phyloP scores from a whole-genome alignment of 2,113 vertebrate species.

The Syngnathoides biaculeatus region DNA sequence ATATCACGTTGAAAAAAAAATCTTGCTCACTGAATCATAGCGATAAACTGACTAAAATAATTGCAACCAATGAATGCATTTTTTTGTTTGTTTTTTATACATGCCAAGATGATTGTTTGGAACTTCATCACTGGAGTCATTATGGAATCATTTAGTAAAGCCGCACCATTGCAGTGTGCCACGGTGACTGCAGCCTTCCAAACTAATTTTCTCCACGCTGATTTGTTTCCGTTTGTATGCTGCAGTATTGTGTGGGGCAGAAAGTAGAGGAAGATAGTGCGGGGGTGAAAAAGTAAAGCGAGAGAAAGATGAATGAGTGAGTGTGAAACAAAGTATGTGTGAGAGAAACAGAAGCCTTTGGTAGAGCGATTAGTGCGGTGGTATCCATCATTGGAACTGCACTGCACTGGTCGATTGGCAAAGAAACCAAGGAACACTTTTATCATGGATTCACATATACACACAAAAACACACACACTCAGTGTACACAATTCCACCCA shows the following conservation, averaged over 20 bases:
- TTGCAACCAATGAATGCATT: constrained; percentile 20
- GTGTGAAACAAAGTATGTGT: constrained; percentile 54
- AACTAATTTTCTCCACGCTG: constrained; percentile 61
- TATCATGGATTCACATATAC: constrained; percentile 51
- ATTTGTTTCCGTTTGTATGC: constrained; percentile 70
- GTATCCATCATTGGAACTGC: constrained; percentile 63
- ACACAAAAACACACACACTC: constrained; percentile 14
- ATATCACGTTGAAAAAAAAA: no score
- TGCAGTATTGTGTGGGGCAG: constrained; percentile 31
- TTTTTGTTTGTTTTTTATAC: constrained; percentile 13
- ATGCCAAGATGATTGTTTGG: constrained; percentile 8
- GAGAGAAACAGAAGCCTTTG: constrained; percentile 64
- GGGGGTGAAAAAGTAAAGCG: constrained; percentile 8
- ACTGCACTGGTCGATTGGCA: constrained; percentile 61
- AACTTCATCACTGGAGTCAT: constrained; percentile 17
- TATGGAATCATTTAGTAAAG: constrained; percentile 25
- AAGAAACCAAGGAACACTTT: constrained; percentile 59
- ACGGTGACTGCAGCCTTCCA: constrained; percentile 42
- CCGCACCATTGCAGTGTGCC: constrained; percentile 54
- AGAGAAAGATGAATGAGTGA: constrained; percentile 55
- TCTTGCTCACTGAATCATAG: no score
- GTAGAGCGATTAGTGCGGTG: constrained; percentile 67
- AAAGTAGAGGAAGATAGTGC: constrained; percentile 10
- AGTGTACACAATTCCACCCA: constrained; percentile 4
- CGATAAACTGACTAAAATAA: constrained; percentile 6